Conservation (phyloP, 2,797 vertebrate species). For the Diglossa cyanea region DNA sequence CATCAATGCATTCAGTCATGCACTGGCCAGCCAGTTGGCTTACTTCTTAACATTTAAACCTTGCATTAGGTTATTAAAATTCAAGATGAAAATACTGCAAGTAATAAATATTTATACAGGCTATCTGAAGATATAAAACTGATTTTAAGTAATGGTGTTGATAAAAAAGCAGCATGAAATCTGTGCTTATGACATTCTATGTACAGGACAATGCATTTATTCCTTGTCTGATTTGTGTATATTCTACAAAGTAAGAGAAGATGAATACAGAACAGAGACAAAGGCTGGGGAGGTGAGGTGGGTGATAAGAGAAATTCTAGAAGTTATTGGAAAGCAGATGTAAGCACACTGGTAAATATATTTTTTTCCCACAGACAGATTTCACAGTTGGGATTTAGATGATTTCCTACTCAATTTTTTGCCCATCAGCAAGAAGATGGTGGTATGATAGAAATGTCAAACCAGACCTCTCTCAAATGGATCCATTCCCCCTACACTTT, state of each 20-base stretch:
- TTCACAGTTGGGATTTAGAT: conserved; percentile 35
- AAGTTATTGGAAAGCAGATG: conserved; percentile 1
- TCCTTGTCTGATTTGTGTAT: not conserved
- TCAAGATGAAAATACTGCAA: not conserved
- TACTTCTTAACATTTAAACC: not conserved
- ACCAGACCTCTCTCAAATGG: not conserved
- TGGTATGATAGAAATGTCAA: not conserved
- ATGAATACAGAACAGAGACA: not conserved
- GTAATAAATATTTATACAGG: not conserved
- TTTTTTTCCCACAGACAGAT: not conserved
- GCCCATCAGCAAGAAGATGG: conserved; percentile 16
- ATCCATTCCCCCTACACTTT: not conserved
- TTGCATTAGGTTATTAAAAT: not conserved
- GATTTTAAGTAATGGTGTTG: conserved; percentile 20
- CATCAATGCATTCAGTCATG: not conserved
- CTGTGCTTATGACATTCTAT: not conserved
- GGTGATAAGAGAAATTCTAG: not conserved
- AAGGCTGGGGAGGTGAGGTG: not conserved
- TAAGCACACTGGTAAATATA: not conserved
- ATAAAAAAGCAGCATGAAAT: not conserved
- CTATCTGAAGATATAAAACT: not conserved
- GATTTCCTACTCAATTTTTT: not conserved
- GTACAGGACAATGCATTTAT: not conserved
- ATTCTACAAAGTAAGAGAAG: not conserved
- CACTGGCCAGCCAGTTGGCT: not conserved